These are phyloP conservation scores for Rhinichthys osculus DNA, from an alignment of 2,797 vertebrate genomes.

Conservation along the genomic window DNA sequence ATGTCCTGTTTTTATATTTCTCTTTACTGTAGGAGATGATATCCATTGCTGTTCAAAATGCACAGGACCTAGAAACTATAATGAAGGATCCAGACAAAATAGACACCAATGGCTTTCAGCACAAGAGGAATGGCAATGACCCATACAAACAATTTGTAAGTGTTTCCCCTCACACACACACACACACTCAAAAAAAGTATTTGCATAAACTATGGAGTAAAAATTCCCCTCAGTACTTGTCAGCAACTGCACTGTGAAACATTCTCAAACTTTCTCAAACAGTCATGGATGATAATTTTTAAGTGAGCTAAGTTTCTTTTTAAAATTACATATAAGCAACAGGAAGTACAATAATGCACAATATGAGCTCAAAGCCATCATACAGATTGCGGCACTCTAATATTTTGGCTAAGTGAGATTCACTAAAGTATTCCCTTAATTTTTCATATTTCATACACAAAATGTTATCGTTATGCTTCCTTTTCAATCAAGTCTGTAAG, in stretches of 20 bases:
- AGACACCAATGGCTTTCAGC: constrained; percentile 65
- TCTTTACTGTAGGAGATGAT: constrained; percentile 83
- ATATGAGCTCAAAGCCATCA: not conserved
- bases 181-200: not conserved
- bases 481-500: not conserved
- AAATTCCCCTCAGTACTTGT: not conserved
- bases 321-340: not conserved
- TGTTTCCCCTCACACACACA: constrained; percentile 45
- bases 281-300: not conserved
- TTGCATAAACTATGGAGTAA: not conserved
- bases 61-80: constrained; percentile 81
- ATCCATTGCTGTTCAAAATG: constrained; percentile 79
- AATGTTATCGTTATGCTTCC: not conserved
- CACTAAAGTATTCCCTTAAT: not conserved
- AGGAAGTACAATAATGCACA: not conserved
- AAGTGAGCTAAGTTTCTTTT: not conserved
- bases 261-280: no score
- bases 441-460: not conserved
- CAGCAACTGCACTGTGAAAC: not conserved
- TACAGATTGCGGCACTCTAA: not conserved
- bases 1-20: not conserved
- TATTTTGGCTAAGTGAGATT: not conserved
- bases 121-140: constrained; percentile 71
- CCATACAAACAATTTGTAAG: constrained; percentile 89
- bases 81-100: constrained; percentile 77